Percentiles rank a stretch among this genome's conserved stretches.
phyloP scores from a whole-genome alignment of 2,113 vertebrate genomes.

The Oreochromis spilurus region DNA sequence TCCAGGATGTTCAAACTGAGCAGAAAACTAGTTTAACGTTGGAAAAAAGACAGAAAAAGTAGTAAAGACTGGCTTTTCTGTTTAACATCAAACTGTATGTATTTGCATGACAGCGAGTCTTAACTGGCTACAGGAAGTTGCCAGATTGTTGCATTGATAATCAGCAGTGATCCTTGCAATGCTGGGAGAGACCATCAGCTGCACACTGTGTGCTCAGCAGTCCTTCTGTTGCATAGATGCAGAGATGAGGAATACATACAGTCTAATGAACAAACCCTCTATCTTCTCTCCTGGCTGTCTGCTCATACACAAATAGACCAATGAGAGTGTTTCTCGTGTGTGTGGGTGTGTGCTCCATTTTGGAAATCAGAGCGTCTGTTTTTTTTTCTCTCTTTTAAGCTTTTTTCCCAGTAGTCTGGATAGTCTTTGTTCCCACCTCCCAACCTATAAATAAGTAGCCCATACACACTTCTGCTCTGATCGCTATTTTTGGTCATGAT shows the following conservation, averaged over 20 bases:
- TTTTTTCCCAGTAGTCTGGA: background rate
- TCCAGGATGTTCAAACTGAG: background rate
- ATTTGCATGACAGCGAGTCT: background rate
- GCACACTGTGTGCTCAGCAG: background rate
- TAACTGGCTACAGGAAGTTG: background rate
- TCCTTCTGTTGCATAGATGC: background rate
- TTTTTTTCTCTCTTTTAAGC: background rate
- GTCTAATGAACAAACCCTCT: background rate
- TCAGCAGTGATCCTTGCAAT: background rate
- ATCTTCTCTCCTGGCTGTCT: background rate
- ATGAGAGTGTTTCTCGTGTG: background rate
- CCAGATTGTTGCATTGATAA: background rate
- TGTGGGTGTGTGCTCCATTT: background rate
- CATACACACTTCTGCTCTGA: background rate
- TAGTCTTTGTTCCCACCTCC: background rate
- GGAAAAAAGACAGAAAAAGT: background rate
- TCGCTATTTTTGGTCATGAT: background rate
- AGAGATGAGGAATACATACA: background rate
- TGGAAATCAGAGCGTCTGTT: background rate
- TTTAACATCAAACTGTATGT: background rate
- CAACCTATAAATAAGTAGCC: background rate
- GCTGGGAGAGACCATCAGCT: background rate
- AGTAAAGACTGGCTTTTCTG: background rate
- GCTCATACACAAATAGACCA: background rate
- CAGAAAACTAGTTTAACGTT: background rate